Conservation (phyloP, 2,797 vertebrate species). For the Leptodactylus fallax region DNA sequence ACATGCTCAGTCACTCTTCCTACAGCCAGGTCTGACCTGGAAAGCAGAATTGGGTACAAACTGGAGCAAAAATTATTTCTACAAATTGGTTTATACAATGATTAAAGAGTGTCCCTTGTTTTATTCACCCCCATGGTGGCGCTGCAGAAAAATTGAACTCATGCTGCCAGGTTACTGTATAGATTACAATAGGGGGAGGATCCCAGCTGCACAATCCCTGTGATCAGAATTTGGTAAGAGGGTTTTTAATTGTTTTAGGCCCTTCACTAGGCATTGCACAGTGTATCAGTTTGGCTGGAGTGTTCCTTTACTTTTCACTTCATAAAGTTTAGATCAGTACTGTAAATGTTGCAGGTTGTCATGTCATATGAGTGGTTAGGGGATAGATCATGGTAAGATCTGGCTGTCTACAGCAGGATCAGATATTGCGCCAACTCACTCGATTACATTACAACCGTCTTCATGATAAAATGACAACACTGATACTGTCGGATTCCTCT, state of each 20-base stretch:
- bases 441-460: neutral
- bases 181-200: neutral
- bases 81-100: no score
- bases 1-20: no score
- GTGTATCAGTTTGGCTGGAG: neutral
- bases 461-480: slow-evolving; percentile 64
- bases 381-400: slow-evolving; percentile 1
- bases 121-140: neutral
- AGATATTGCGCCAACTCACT: neutral
- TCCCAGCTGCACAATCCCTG: neutral
- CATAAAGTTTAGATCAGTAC: neutral
- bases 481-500: slow-evolving; percentile 67
- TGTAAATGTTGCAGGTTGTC: neutral
- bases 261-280: neutral
- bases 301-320: neutral
- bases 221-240: neutral
- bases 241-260: neutral
- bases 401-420: neutral
- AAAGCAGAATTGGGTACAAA: no score
- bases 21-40: no score
- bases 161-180: neutral
- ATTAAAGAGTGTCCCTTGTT: no score
- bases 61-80: no score
- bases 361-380: neutral
- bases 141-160: neutral